A percentile compares a stretch with the other conserved stretches of the same genome.
Conservation (phyloP, 2,797 vertebrate genomes). For the Malacoraja senta region DNA sequence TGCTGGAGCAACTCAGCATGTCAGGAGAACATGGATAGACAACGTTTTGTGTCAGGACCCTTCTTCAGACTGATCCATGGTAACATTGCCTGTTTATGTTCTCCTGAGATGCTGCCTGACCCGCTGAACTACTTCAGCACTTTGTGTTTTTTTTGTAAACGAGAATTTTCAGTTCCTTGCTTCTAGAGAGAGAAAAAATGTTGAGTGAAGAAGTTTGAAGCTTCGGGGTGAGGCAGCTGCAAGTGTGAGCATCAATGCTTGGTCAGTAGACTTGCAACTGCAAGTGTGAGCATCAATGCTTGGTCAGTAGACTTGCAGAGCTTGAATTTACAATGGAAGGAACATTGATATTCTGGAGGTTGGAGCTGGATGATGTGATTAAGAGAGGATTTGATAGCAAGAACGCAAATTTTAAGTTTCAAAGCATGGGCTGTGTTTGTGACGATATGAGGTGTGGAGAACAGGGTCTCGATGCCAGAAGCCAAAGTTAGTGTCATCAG, state of each 20-base stretch:
- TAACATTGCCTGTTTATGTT: too few species aligned
- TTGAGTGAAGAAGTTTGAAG: background rate
- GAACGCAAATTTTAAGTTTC: background rate
- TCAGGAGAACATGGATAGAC: too few species aligned
- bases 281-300: background rate
- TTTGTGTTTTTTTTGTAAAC: too few species aligned
- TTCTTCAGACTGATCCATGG: too few species aligned
- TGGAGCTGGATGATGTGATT: background rate
- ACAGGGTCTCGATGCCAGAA: background rate
- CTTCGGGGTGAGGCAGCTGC: background rate
- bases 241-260: background rate
- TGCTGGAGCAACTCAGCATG: too few species aligned
- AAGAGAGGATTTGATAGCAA: background rate
- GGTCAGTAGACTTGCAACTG: background rate
- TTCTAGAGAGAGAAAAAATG: background rate
- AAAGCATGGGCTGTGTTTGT: background rate
- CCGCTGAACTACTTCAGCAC: too few species aligned
- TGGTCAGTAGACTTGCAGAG: background rate
- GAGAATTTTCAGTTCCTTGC: too few species aligned
- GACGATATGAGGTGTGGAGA: background rate
- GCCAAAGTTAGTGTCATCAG: too few species aligned
- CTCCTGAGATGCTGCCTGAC: too few species aligned
- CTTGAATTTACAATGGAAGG: background rate
- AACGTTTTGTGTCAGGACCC: too few species aligned
- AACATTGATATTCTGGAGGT: background rate